Base-by-base conservation (phyloP, 2,888 invertebrate species). In the Oxystoma pomonae region DNA sequence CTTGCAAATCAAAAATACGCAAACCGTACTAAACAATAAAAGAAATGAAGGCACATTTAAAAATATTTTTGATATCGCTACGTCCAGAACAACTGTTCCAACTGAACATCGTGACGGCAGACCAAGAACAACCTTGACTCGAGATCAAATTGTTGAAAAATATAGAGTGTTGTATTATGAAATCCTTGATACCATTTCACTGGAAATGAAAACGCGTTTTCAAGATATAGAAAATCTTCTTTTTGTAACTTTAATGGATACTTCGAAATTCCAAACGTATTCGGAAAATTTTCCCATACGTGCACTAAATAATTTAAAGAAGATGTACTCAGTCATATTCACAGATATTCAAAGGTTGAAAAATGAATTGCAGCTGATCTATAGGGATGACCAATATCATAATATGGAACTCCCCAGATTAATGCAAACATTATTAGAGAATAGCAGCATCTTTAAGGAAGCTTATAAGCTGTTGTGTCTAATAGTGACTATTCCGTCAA, bases 401-500 rank as follows among this genome's bases (percentile, higher is more conserved):
- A 63, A 57, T 60, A n/a, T 18, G 50, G 20, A 57, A 59, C 20
- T 60, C 52, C 57, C 57, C 51, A 1, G 52, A 57, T 51, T 57
- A n/a, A 12, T 61, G 22, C 51, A 61, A 19, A 57, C 57, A 2
- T 61, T 61, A 50, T 57, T 50, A 17, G 57, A 58, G 35, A 51
- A 58, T 56, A 62, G 62, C 56, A 59, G n/a, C 18, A 57, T 66
- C 16, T 59, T 66, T 57, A 53, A 56, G 18, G 62, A 64, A 62
- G 51, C 58, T 17, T 62, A 65, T 49, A 65, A 67, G 55, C 58
- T 65, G 20, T 58, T 65, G 35, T 62, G 58, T 18, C 19, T 67
- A 55, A 58, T 67, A 3, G 58, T 65, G 56, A 63, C 63, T 1
- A 62, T 67, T 52, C 67, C 67, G 9, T 57, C 67, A 55, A 65